A percentile compares a stretch with the other conserved stretches of the same genome.
Evolutionary conservation across 2,113 vertebrate genomes (phyloP).

Genomic region (Motacilla tschutschensis): DNA sequence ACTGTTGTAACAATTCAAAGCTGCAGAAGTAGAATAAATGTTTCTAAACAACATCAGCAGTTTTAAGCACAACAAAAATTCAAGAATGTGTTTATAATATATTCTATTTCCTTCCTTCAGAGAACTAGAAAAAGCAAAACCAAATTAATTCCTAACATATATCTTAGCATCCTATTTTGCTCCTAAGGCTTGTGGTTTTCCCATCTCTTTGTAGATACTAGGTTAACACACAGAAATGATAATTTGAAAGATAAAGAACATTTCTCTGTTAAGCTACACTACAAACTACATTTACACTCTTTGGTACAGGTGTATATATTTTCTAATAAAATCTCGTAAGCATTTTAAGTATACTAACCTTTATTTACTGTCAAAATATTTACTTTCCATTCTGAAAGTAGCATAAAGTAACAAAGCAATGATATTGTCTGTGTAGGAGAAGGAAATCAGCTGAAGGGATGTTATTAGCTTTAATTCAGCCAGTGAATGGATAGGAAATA

Average conservation of each 20-base stretch:
- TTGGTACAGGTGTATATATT: not conserved
- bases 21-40: not conserved
- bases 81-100: not conserved
- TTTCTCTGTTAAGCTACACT: not conserved
- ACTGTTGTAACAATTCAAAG: not conserved
- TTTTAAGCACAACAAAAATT: not conserved
- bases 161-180: not conserved
- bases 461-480: not conserved
- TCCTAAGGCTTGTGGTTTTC: not conserved
- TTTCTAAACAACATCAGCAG: not conserved
- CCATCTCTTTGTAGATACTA: not conserved
- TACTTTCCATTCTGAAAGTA: not conserved
- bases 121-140: not conserved
- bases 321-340: not conserved
- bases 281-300: not conserved
- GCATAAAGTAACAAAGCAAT: not conserved
- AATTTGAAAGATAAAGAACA: not conserved
- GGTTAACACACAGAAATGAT: not conserved
- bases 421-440: not conserved
- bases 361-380: slow-evolving; percentile 2
- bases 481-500: not conserved
- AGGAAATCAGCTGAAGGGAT: not conserved
- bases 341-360: not conserved
- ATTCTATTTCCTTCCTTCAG: not conserved
- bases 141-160: not conserved